phyloP scores from a whole-genome alignment of 2,113 vertebrate genomes.

The Gnathonemus longibarbis region DNA sequence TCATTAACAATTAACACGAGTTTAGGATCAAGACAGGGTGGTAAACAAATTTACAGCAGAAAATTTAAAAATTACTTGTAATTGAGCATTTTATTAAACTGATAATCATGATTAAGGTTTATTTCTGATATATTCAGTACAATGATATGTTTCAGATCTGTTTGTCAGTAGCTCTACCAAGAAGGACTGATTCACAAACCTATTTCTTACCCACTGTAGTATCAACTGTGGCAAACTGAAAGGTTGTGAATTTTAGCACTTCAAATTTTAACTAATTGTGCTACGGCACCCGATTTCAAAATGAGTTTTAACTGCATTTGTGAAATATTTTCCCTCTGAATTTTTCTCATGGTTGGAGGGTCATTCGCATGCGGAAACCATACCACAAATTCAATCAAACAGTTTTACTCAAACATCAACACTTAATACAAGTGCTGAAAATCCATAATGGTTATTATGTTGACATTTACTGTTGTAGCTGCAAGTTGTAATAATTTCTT shows the following conservation, averaged over 20 bases:
- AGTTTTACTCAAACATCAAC: background rate
- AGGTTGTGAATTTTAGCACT: background rate
- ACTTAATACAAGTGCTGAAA: background rate
- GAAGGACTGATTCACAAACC: background rate
- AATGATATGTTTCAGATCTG: background rate
- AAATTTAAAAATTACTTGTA: background rate
- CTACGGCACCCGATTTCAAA: background rate
- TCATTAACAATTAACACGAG: background rate
- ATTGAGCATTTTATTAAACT: background rate
- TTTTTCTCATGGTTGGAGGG: background rate
- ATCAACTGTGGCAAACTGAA: background rate
- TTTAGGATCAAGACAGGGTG: background rate
- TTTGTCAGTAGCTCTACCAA: background rate
- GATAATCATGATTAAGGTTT: background rate
- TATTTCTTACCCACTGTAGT: background rate
- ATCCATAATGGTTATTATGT: background rate
- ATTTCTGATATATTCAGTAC: background rate
- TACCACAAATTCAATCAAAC: background rate
- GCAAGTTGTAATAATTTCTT: background rate
- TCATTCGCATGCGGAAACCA: background rate
- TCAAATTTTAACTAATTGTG: background rate
- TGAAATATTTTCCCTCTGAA: background rate
- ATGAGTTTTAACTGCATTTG: background rate
- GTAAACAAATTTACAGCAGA: background rate
- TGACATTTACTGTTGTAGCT: background rate